Conservation (phyloP, 2,797 vertebrate genomes). For the Cyprinella venusta region DNA sequence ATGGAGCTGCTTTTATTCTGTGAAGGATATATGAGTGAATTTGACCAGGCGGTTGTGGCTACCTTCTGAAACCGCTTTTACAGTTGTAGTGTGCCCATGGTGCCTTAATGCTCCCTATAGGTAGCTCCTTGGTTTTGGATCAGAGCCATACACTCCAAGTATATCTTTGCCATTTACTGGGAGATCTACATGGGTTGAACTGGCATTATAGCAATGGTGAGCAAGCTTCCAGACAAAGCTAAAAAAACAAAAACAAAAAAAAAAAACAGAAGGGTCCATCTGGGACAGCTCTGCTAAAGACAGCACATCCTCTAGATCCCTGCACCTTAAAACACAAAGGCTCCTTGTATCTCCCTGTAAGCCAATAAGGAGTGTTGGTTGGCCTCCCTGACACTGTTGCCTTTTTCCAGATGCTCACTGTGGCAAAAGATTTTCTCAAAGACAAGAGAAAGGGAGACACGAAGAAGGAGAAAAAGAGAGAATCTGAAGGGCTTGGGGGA, state of each 20-base stretch:
- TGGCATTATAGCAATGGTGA: conserved; percentile 35
- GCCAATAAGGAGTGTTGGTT: conserved; percentile 70
- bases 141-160: conserved; percentile 46
- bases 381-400: conserved; percentile 58
- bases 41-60: neutral
- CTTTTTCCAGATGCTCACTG: conserved; percentile 73
- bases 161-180: conserved; percentile 38
- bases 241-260: conserved; percentile 45
- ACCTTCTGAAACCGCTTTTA: neutral
- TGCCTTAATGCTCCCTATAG: neutral
- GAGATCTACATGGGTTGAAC: conserved; percentile 34
- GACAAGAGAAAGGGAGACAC: conserved; percentile 31
- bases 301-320: conserved; percentile 54
- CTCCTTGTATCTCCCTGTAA: conserved; percentile 73
- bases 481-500: conserved; percentile 36
- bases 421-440: conserved; percentile 65
- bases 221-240: conserved; percentile 38
- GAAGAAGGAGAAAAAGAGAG: conserved; percentile 39
- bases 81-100: neutral
- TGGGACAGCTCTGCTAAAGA: conserved; percentile 40
- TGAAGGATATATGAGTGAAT: neutral
- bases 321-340: conserved; percentile 71
- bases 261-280: conserved; percentile 39
- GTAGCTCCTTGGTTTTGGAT: conserved; percentile 30
- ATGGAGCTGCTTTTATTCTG: neutral